Evolutionary conservation across 2,797 vertebrate species (phyloP), one percentile per base, ranked within the genome.

Genomic region (Peromyscus aztecus): DNA sequence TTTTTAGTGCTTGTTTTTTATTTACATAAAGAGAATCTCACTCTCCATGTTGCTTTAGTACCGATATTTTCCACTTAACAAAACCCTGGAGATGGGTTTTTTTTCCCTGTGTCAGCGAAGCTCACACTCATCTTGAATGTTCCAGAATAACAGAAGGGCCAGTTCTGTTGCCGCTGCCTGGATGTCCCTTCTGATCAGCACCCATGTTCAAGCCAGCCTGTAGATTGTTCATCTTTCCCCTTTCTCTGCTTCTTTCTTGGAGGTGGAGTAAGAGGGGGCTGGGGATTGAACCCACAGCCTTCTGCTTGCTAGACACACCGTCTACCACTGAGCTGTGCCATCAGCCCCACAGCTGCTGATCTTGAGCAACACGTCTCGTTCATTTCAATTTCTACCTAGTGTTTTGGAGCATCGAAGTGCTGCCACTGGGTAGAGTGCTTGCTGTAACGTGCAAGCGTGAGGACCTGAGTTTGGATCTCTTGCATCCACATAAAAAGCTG

Each of bases 1-100:
- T 93, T 94, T 96, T 96, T 93, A 97, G 83, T 71, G 23, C 84
- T 94, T 97, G 57, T 49, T 94, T 96, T 95, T 90, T 95, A 93
- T 95, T 95, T 83, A 87, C 90, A 69, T 93, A 96, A 81, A 92
- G 80, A 87, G 63, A 19, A 46, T 80, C 69, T 55, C 31, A 61
- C 46, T 87, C 61, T 93, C 82, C 69, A 17, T 34, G 84, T 84
- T 75, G 69, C 82, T 83, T 85, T 84, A 34, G 69, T 67, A 37
- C 87, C 43, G 76, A 81, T 40, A n/a, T 87, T 94, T 97, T 95
- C 94, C 96, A 92, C 84, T 95, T 87, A 83, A 43, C 92, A 37
- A 57, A 80, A 71, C 80, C 88, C 88, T 63, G 84, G 92, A 91
- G 94, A 87, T 87, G 12, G 12, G 55, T 91, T 90, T 37, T 78